These are phyloP conservation scores for Labeo catla DNA, from an alignment of 2,113 vertebrate species.

Conservation along the genomic window DNA sequence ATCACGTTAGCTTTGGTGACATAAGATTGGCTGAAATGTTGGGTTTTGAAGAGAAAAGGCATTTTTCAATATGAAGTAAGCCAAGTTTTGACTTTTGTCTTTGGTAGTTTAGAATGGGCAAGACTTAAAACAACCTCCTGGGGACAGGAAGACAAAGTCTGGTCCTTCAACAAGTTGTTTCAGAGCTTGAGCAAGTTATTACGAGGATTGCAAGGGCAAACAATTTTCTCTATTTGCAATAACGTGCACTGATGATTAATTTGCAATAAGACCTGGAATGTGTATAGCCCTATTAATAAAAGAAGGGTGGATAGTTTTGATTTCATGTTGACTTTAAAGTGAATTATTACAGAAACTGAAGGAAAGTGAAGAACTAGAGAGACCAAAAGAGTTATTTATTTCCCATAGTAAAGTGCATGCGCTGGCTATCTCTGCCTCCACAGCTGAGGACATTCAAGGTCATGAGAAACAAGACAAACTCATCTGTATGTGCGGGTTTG, in stretches of 20 bases:
- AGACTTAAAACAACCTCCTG: no score
- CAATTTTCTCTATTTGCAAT: not conserved
- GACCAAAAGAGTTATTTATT: not conserved
- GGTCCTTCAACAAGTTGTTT: not conserved
- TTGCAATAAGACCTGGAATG: not conserved
- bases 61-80: no score
- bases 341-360: not conserved
- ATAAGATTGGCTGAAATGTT: not conserved
- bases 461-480: constrained; percentile 16
- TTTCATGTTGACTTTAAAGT: not conserved
- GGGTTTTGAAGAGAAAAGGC: not conserved
- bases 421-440: constrained; percentile 17
- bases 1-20: not conserved
- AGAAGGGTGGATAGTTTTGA: not conserved
- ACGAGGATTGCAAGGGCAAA: not conserved
- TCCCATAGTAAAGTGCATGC: constrained; percentile 44
- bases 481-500: constrained; percentile 20
- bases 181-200: not conserved
- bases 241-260: not conserved
- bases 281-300: not conserved
- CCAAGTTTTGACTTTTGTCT: no score
- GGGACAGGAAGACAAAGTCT: no score
- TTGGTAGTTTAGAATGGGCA: no score
- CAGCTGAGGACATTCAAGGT: constrained; percentile 47
- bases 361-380: not conserved